Percentiles rank a stretch among this genome's conserved stretches.
phyloP scores from a whole-genome alignment of 2,797 vertebrate genomes.

The Glossophaga mutica region DNA sequence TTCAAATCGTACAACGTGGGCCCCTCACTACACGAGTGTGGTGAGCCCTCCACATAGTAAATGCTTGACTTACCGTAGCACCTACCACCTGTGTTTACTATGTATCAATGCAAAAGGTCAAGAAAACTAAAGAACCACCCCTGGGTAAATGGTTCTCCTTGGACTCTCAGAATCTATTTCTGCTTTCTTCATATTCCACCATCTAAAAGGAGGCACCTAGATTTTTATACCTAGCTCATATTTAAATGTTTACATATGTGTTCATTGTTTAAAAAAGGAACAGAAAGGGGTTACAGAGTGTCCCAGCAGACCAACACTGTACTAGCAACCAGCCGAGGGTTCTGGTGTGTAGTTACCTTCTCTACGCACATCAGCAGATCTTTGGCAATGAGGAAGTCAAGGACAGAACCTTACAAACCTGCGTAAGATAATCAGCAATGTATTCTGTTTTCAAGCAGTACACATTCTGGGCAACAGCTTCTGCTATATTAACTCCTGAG shows the following conservation, averaged over 20 bases:
- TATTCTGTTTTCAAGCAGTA: conserved; percentile 94
- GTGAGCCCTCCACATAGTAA: background rate
- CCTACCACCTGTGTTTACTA: background rate
- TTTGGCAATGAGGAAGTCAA: background rate
- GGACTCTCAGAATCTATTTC: background rate
- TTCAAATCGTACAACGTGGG: background rate
- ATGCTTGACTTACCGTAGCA: background rate
- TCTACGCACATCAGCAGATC: background rate
- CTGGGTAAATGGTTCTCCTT: background rate
- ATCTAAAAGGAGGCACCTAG: background rate
- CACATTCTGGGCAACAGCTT: conserved; percentile 88
- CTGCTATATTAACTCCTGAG: conserved; percentile 83
- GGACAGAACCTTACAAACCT: conserved; percentile 82
- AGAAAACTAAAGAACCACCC: background rate
- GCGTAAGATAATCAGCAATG: conserved; percentile 97
- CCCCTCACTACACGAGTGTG: background rate
- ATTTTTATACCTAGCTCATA: background rate
- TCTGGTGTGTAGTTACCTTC: background rate
- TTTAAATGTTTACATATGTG: background rate
- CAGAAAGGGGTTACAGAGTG: background rate
- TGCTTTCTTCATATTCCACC: background rate
- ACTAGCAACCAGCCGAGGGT: background rate
- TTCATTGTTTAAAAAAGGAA: background rate
- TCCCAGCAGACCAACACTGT: background rate
- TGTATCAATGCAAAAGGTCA: background rate